Evolutionary conservation across 1,140 invertebrate genomes (phyloP).

Genomic region (Trachymyrmex septentrionalis): DNA sequence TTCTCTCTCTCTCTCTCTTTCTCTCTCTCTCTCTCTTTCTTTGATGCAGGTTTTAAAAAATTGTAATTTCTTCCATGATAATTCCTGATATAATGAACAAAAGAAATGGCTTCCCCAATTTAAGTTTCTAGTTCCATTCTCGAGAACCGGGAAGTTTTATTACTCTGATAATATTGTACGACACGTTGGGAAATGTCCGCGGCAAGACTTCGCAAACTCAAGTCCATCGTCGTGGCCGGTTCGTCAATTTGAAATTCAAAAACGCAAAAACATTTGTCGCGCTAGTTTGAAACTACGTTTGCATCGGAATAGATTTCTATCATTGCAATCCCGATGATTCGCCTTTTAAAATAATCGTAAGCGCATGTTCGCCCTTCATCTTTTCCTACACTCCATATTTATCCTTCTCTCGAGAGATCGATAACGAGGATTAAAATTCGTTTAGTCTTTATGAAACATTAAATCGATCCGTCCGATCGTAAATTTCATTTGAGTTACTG

Average conservation of each 20-base stretch:
- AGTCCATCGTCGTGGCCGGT: slow-evolving; percentile 21
- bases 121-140: slow-evolving; percentile 50
- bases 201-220: slow-evolving; percentile 29
- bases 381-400: background rate
- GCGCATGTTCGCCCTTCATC: background rate
- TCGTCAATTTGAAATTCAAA: slow-evolving; percentile 60
- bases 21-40: background rate
- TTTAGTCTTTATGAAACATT: slow-evolving; percentile 21
- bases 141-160: slow-evolving; percentile 46
- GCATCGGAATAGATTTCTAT: slow-evolving; percentile 40
- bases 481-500: background rate
- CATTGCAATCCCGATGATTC: slow-evolving; percentile 21
- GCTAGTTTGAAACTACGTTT: slow-evolving; percentile 33
- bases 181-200: slow-evolving; percentile 52
- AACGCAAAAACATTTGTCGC: slow-evolving; percentile 47
- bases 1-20: no score
- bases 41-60: background rate
- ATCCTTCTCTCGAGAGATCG: background rate
- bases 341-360: slow-evolving; percentile 4
- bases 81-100: slow-evolving; percentile 33
- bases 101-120: slow-evolving; percentile 41
- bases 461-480: background rate
- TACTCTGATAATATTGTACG: slow-evolving; percentile 55
- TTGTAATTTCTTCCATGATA: slow-evolving; percentile 42
- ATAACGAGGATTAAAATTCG: background rate